Conservation (phyloP, 2,113 vertebrate species). For the Pachypanchax playfairii region DNA sequence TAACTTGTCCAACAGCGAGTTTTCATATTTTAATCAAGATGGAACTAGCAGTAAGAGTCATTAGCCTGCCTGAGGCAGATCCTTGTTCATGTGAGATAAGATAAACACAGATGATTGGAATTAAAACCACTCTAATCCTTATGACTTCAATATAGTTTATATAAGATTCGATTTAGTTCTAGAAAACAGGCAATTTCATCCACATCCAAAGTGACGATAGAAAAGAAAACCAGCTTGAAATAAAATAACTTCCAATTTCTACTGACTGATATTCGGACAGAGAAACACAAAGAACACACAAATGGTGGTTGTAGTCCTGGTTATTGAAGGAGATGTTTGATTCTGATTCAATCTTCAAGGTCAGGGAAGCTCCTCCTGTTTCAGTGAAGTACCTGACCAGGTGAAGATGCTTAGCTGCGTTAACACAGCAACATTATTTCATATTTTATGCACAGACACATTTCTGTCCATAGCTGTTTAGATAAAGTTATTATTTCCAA, state of each 20-base stretch:
- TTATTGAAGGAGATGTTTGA: constrained; percentile 64
- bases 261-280: too few relatives aligned
- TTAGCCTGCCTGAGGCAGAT: constrained; percentile 11
- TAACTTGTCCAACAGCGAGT: neutral
- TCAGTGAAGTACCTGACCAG: constrained; percentile 40
- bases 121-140: too few relatives aligned
- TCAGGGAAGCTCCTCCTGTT: constrained; percentile 64
- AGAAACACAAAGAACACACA: too few relatives aligned
- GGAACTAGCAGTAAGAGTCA: constrained; percentile 13
- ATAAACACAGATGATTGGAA: constrained; percentile 17
- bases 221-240: too few relatives aligned
- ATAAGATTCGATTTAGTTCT: too few relatives aligned
- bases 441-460: too few relatives aligned
- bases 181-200: too few relatives aligned
- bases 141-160: too few relatives aligned
- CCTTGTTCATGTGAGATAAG: constrained; percentile 12
- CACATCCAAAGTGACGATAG: too few relatives aligned
- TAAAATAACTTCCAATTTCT: constrained; percentile 9
- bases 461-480: too few relatives aligned
- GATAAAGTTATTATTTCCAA: too few relatives aligned
- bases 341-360: constrained; percentile 73
- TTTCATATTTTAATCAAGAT: constrained; percentile 22
- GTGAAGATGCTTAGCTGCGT: constrained; percentile 33
- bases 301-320: constrained; percentile 38
- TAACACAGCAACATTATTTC: constrained; percentile 30